A percentile compares a stretch with the other conserved stretches of the same genome.
Conservation (phyloP, 1,140 invertebrate species). For the Ips nitidus region DNA sequence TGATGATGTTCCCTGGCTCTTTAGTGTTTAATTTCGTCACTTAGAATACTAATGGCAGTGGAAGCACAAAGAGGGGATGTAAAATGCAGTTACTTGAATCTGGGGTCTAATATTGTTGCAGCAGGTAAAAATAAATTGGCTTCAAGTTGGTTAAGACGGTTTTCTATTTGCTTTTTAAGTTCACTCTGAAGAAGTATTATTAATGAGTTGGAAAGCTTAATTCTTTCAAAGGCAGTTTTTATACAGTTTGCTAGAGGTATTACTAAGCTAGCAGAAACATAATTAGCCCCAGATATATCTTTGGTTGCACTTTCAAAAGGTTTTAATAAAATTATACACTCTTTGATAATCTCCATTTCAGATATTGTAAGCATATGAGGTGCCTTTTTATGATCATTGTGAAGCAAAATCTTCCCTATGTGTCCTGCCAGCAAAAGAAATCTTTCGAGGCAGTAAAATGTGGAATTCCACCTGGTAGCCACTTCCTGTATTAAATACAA, state of each 20-base stretch:
- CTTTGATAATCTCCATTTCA: constrained; percentile 6
- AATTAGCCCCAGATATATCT: constrained; percentile 11
- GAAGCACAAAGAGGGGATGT: neutral
- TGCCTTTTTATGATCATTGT: constrained; percentile 5
- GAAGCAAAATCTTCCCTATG: constrained; percentile 8
- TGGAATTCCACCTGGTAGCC: neutral
- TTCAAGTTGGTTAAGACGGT: constrained; percentile 9
- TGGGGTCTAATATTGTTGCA: constrained; percentile 24
- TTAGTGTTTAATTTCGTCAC: neutral
- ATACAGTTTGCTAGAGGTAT: constrained; percentile 21
- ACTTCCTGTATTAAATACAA: constrained; percentile 3
- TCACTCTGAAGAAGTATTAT: neutral
- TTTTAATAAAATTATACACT: constrained; percentile 9
- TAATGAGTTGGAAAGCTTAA: neutral
- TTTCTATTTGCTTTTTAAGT: constrained; percentile 7
- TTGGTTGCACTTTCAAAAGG: constrained; percentile 8
- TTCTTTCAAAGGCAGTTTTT: constrained; percentile 2
- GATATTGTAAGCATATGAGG: constrained; percentile 1
- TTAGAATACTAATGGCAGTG: constrained; percentile 10
- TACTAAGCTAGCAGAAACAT: constrained; percentile 14
- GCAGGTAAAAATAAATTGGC: constrained; percentile 6
- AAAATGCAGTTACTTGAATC: constrained; percentile 31
- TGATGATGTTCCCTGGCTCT: neutral
- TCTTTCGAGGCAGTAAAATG: neutral
- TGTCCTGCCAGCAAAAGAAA: neutral